Percentiles rank a stretch among this genome's conserved stretches.
Evolutionary conservation across 2,888 invertebrate genomes (phyloP).

Genomic region (Abrostola triplasia): DNA sequence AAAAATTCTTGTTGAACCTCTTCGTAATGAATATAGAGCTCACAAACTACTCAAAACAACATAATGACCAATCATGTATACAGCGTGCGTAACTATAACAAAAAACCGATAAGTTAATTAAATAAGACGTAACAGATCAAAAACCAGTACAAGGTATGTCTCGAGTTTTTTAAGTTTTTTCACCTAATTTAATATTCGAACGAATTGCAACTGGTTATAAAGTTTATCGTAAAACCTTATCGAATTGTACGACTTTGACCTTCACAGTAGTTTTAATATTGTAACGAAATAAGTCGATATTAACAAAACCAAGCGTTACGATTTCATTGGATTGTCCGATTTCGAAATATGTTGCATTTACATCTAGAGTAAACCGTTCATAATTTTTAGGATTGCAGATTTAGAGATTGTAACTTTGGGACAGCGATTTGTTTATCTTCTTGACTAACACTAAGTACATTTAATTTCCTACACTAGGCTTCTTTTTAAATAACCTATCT

Average conservation of each 20-base stretch:
- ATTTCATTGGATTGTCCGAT: conserved; percentile 3
- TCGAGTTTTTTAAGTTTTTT: conserved; percentile 23
- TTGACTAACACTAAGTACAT: too few relatives aligned
- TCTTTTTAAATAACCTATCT: too few relatives aligned
- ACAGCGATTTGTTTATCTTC: too few relatives aligned
- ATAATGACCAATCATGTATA: too few relatives aligned
- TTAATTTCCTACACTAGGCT: too few relatives aligned
- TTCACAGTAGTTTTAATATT: conserved; percentile 33
- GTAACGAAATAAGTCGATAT: conserved; percentile 22
- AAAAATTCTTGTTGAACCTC: too few relatives aligned
- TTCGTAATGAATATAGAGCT: too few relatives aligned
- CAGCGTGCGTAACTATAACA: background rate
- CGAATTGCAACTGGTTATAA: conserved; percentile 35
- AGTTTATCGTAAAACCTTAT: conserved; percentile 42
- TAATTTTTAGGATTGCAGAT: too few relatives aligned
- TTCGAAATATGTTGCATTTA: background rate
- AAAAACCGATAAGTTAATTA: conserved; percentile 7
- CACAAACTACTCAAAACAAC: too few relatives aligned
- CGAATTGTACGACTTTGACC: conserved; percentile 45
- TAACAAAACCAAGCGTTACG: background rate
- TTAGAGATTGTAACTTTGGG: too few relatives aligned
- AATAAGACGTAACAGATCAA: conserved; percentile 22
- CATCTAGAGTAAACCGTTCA: too few relatives aligned
- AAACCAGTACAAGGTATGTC: conserved; percentile 35
- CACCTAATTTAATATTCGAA: conserved; percentile 22